Evolutionary conservation across 2,888 invertebrate species (phyloP).

Genomic region (Coenonympha arcania): DNA sequence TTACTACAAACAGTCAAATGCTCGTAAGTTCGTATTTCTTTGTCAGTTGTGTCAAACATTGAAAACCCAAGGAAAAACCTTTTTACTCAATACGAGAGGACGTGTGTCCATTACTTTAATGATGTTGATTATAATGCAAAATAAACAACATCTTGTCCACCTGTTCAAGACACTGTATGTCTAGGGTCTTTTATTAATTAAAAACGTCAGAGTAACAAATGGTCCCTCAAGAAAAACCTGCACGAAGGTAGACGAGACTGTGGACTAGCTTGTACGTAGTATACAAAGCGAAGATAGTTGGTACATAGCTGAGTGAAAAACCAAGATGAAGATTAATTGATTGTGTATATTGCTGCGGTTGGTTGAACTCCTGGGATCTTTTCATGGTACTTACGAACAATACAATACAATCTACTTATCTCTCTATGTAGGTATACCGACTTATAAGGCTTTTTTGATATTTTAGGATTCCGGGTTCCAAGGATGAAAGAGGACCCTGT

Average conservation of each 20-base stretch:
- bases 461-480: no score
- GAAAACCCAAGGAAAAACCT: no score
- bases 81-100: no score
- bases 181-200: conserved; percentile 16
- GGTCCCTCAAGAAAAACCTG: conserved; percentile 17
- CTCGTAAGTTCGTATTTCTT: no score
- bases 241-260: conserved; percentile 11
- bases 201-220: conserved; percentile 20
- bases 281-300: conserved; percentile 15
- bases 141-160: neutral
- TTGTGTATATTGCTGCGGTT: conserved; percentile 2
- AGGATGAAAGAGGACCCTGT: no score
- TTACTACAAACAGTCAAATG: no score
- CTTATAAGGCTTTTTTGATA: no score
- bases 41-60: no score
- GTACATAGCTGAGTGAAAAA: conserved; percentile 15
- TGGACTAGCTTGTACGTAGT: conserved; percentile 1
- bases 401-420: no score
- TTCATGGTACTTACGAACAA: no score
- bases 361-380: neutral
- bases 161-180: conserved; percentile 1
- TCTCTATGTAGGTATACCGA: no score
- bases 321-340: conserved; percentile 20
- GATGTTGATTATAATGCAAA: neutral
- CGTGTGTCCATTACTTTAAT: neutral